phyloP scores from a whole-genome alignment of 2,797 vertebrate genomes.

The Limnodromus scolopaceus region DNA sequence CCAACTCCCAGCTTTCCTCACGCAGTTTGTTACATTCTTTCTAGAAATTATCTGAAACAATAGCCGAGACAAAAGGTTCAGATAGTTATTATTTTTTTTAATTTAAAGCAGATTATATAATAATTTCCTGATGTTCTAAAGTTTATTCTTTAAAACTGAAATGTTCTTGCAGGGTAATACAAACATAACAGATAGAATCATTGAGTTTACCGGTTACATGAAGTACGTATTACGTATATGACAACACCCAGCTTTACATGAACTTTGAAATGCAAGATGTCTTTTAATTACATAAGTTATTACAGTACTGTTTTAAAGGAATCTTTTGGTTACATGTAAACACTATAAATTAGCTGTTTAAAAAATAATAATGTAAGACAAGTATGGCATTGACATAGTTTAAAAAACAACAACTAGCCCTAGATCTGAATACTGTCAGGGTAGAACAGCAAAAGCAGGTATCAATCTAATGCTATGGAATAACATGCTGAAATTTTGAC shows the following conservation, averaged over 20 bases:
- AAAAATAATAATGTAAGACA: slow-evolving; percentile 78
- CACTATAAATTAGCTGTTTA: slow-evolving; percentile 68
- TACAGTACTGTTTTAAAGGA: slow-evolving; percentile 73
- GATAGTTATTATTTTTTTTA: not conserved
- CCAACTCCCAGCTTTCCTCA: not conserved
- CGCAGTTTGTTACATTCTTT: not conserved
- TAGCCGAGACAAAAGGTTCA: not conserved
- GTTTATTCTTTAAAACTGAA: slow-evolving; percentile 19
- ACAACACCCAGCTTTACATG: not conserved
- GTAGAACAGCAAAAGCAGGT: slow-evolving; percentile 64
- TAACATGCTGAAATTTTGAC: slow-evolving; percentile 53
- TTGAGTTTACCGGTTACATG: not conserved
- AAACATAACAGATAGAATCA: slow-evolving; percentile 3
- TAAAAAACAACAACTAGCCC: slow-evolving; percentile 54
- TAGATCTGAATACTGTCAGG: slow-evolving; percentile 56
- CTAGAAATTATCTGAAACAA: not conserved
- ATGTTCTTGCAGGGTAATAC: not conserved
- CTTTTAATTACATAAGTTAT: slow-evolving; percentile 73
- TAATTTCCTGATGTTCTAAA: not conserved
- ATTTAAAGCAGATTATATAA: slow-evolving; percentile 1
- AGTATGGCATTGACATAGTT: slow-evolving; percentile 50
- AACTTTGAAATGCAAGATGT: slow-evolving; percentile 15
- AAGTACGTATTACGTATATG: not conserved
- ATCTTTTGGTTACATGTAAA: slow-evolving; percentile 72
- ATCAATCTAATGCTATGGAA: slow-evolving; percentile 50